phyloP scores from a whole-genome alignment of 2,797 vertebrate genomes.

The Phoebastria nigripes region DNA sequence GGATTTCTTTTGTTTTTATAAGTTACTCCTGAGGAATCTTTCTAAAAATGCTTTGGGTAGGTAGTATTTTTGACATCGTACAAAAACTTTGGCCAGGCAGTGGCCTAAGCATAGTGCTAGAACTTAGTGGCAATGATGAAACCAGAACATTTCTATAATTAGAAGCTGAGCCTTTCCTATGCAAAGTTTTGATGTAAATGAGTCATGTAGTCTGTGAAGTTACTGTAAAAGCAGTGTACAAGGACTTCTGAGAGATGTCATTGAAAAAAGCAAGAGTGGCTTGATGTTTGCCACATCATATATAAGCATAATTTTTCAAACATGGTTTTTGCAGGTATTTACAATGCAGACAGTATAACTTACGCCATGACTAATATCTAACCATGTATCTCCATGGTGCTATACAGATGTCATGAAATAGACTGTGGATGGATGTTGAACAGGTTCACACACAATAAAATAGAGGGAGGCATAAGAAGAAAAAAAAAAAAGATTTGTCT shows the following conservation, averaged over 20 bases:
- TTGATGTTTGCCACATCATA: neutral
- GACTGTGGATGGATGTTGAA: neutral
- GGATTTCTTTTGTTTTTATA: neutral
- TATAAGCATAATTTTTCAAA: neutral
- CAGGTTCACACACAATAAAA: neutral
- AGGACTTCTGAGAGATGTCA: neutral
- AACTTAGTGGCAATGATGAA: neutral
- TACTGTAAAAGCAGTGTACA: neutral
- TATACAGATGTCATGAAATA: neutral
- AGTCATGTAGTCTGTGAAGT: neutral
- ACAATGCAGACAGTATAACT: neutral
- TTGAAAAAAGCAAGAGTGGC: neutral
- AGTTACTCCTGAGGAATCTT: neutral
- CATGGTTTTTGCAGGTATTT: neutral
- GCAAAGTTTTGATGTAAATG: neutral
- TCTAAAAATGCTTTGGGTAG: neutral
- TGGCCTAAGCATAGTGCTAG: neutral
- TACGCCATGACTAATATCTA: neutral
- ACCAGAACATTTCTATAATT: neutral
- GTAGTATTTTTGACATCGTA: neutral
- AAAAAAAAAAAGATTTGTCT: neutral
- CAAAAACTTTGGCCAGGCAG: neutral
- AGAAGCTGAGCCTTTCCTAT: neutral
- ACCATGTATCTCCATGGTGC: neutral
- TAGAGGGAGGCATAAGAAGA: neutral